Percentiles rank a stretch among this genome's conserved stretches.
These are phyloP conservation scores for Meiosimyza platycephala DNA, from an alignment of 2,888 invertebrate species.

Conservation along the genomic window DNA sequence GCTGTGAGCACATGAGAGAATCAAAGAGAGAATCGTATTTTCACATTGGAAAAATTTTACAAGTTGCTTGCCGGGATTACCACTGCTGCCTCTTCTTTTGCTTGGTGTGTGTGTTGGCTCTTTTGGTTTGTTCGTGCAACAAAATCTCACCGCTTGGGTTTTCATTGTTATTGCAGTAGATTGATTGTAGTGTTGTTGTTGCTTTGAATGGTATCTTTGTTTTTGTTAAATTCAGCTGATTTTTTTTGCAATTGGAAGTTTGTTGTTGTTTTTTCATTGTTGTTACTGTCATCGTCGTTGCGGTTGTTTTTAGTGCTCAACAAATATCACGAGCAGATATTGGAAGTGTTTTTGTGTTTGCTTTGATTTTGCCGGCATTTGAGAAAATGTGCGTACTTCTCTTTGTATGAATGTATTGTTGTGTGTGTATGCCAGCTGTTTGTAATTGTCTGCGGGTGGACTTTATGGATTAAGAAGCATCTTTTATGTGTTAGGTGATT, in stretches of 20 bases:
- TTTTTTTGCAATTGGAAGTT: slow-evolving; percentile 23
- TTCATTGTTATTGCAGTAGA: not conserved
- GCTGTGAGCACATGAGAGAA: no score
- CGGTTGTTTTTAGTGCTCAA: not conserved
- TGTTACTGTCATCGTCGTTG: not conserved
- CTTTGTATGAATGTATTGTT: not conserved
- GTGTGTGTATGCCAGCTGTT: slow-evolving; percentile 6
- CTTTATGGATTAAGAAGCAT: not conserved
- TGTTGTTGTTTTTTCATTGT: slow-evolving; percentile 17
- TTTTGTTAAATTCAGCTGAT: slow-evolving; percentile 17
- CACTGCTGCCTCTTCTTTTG: no score
- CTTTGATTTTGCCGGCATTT: slow-evolving; percentile 21
- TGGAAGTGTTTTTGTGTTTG: not conserved
- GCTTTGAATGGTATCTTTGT: not conserved
- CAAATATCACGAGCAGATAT: slow-evolving; percentile 5
- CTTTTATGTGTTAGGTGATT: no score
- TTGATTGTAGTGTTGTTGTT: slow-evolving; percentile 1
- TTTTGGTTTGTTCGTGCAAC: no score
- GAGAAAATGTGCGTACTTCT: not conserved
- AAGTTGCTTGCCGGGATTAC: no score
- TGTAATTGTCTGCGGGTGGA: slow-evolving; percentile 5
- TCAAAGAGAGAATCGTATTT: no score
- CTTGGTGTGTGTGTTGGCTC: no score
- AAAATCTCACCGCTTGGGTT: no score
- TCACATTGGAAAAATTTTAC: no score